Conservation (phyloP, 2,888 invertebrate genomes). For the Chrysodeixis includens region DNA sequence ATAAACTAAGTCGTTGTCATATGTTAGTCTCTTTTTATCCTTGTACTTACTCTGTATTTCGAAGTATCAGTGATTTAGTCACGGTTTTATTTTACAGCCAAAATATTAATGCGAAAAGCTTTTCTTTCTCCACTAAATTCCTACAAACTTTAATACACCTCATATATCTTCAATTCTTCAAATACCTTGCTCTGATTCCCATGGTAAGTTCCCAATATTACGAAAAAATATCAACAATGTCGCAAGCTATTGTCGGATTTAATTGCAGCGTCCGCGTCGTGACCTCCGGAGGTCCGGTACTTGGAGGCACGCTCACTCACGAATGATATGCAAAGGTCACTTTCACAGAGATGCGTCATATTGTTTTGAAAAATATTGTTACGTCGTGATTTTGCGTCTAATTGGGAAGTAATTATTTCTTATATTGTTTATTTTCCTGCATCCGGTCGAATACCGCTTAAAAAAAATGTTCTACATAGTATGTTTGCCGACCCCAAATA, state of each 20-base stretch:
- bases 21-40: too few species aligned
- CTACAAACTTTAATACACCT: neutral
- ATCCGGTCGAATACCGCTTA: too few species aligned
- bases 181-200: constrained; percentile 50
- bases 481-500: too few species aligned
- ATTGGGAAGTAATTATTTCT: neutral
- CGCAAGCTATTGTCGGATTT: constrained; percentile 51
- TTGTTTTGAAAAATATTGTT: constrained; percentile 1
- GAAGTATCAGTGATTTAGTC: too few species aligned
- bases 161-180: constrained; percentile 21
- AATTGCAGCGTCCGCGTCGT: constrained; percentile 32
- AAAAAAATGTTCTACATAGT: too few species aligned
- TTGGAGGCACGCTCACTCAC: constrained; percentile 30
- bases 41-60: too few species aligned
- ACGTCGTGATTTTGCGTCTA: neutral
- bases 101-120: too few species aligned
- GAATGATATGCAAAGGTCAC: constrained; percentile 31
- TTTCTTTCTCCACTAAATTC: neutral
- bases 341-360: constrained; percentile 31
- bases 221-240: constrained; percentile 39
- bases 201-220: constrained; percentile 50
- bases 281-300: constrained; percentile 32
- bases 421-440: too few species aligned
- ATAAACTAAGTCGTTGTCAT: too few species aligned
- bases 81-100: too few species aligned